These are phyloP conservation scores for Drosophila antonietae DNA, from an alignment of 2,888 invertebrate species.

Conservation along the genomic window DNA sequence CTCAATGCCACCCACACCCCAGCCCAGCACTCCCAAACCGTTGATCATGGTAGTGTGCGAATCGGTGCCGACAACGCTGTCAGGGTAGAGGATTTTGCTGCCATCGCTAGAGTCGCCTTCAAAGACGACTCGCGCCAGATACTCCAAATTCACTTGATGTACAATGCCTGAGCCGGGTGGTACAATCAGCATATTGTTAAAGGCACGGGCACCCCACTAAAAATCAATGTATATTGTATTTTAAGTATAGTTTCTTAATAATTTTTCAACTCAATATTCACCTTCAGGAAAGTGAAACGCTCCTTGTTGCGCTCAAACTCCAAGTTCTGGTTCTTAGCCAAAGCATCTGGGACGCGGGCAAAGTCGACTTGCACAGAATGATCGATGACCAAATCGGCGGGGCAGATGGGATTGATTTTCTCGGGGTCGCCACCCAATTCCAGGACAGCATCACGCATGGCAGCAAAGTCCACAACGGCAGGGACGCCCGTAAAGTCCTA, in stretches of 20 bases:
- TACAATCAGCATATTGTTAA: constrained; percentile 98
- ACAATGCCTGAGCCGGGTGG: constrained; percentile 99
- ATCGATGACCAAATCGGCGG: constrained; percentile 98
- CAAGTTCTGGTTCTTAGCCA: constrained; percentile 95
- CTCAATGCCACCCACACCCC: constrained; percentile 98
- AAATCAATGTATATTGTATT: constrained; percentile 3
- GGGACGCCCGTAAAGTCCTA: constrained; percentile 98
- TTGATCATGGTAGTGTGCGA: constrained; percentile 99
- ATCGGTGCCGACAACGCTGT: constrained; percentile 98
- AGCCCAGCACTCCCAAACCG: constrained; percentile 97
- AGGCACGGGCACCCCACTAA: constrained; percentile 98
- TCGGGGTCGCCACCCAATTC: constrained; percentile 94
- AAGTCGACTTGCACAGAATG: constrained; percentile 99
- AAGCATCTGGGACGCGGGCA: constrained; percentile 92
- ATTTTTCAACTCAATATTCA: constrained; percentile 77
- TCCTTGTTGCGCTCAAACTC: constrained; percentile 98
- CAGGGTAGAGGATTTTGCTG: constrained; percentile 89
- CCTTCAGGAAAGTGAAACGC: constrained; percentile 97
- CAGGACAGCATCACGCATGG: constrained; percentile 98
- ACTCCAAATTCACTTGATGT: constrained; percentile 99
- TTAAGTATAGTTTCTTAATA: too few species aligned
- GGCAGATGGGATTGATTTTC: constrained; percentile 98
- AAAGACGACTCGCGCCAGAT: constrained; percentile 96
- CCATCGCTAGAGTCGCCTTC: constrained; percentile 85
- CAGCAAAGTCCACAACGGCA: constrained; percentile 99